phyloP scores from a whole-genome alignment of 2,888 invertebrate species.

The Hirtodrosophila alboralis region DNA sequence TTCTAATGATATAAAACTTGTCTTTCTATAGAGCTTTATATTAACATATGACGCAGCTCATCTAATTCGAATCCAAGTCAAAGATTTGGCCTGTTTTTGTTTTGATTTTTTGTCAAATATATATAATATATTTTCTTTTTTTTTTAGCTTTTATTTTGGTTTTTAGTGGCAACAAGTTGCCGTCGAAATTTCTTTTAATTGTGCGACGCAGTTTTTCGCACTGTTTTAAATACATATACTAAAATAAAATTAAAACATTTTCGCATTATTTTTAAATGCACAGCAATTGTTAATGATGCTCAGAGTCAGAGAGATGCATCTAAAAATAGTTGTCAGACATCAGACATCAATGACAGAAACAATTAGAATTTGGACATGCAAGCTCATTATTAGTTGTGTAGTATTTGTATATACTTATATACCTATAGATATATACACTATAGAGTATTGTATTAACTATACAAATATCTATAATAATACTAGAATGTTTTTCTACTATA shows the following conservation, averaged over 20 bases:
- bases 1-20: too few relatives aligned
- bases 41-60: constrained; percentile 16
- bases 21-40: too few relatives aligned
- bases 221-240: not conserved
- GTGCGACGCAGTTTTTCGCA: constrained; percentile 46
- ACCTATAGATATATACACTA: too few relatives aligned
- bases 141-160: constrained; percentile 20
- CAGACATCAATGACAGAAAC: constrained; percentile 19
- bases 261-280: constrained; percentile 45
- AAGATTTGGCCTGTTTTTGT: constrained; percentile 22
- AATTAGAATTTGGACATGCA: constrained; percentile 20
- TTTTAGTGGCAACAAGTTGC: constrained; percentile 47
- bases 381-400: not conserved
- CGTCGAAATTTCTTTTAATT: constrained; percentile 15
- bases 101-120: constrained; percentile 24
- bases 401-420: too few relatives aligned
- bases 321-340: constrained; percentile 45
- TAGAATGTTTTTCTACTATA: too few relatives aligned
- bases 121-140: constrained; percentile 3
- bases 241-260: not conserved
- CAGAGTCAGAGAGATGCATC: too few relatives aligned
- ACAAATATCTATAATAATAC: too few relatives aligned
- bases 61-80: constrained; percentile 1
- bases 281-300: constrained; percentile 27
- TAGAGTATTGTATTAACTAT: too few relatives aligned